A percentile compares a stretch with the other conserved stretches of the same genome.
Evolutionary conservation across 2,113 vertebrate genomes (phyloP).

Genomic region (Sus scrofa): DNA sequence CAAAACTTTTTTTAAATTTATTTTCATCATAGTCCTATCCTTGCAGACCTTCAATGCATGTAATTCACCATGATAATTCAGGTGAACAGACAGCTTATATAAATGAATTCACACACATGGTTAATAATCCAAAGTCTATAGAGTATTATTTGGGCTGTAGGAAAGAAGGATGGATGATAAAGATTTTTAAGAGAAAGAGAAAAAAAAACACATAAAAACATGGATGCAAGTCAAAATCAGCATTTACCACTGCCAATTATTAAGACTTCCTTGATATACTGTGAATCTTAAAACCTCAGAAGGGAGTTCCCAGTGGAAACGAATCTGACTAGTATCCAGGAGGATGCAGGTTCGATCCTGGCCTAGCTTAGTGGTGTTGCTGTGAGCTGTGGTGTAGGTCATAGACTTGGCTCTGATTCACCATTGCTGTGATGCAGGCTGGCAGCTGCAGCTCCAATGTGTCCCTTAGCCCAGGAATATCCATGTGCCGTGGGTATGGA

Average conservation of each 20-base stretch:
- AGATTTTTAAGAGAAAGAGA: neutral
- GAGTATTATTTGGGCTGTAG: neutral
- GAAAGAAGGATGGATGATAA: neutral
- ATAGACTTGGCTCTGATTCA: no score
- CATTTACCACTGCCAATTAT: neutral
- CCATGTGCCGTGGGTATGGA: no score
- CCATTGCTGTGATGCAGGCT: no score
- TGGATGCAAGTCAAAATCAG: neutral
- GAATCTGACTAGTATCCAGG: no score
- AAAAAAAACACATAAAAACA: neutral
- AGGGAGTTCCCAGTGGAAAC: no score
- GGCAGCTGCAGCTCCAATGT: no score
- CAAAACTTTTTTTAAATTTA: neutral
- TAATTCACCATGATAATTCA: neutral
- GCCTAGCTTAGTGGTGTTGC: no score
- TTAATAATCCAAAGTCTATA: constrained; percentile 27
- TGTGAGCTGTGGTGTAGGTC: no score
- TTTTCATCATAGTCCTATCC: neutral
- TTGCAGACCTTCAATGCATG: neutral
- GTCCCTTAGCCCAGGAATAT: no score
- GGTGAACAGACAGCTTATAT: neutral
- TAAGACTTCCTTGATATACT: neutral
- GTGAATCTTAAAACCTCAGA: neutral
- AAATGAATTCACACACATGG: neutral
- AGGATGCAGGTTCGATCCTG: no score